A percentile compares a stretch with the other conserved stretches of the same genome.
These are phyloP conservation scores for Camelus bactrianus DNA, from an alignment of 2,113 vertebrate genomes.

Conservation along the genomic window DNA sequence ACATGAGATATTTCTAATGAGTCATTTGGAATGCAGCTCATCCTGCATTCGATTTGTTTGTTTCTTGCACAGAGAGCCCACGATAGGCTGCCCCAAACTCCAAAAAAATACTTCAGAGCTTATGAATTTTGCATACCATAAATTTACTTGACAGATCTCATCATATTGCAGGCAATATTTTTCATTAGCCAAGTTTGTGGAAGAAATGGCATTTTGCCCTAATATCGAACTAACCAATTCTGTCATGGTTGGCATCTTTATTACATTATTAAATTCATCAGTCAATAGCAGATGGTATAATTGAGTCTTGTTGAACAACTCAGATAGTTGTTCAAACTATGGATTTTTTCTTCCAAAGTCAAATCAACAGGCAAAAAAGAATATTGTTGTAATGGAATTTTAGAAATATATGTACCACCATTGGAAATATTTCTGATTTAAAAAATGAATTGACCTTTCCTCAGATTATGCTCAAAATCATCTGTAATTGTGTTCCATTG, in stretches of 20 bases:
- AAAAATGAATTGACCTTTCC: slow-evolving; percentile 72
- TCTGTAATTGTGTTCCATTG: slow-evolving; percentile 54
- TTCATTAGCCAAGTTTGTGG: slow-evolving; percentile 79
- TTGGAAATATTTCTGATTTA: slow-evolving; percentile 66
- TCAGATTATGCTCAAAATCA: slow-evolving; percentile 66
- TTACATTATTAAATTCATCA: slow-evolving; percentile 82
- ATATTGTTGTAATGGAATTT: slow-evolving; percentile 79
- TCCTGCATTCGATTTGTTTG: not conserved
- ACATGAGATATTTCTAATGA: slow-evolving; percentile 37
- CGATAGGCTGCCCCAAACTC: not conserved
- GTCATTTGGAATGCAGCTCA: not conserved
- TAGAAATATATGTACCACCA: slow-evolving; percentile 65
- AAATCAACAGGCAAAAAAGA: slow-evolving; percentile 76
- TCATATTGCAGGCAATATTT: slow-evolving; percentile 80
- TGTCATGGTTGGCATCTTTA: slow-evolving; percentile 83
- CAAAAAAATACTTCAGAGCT: slow-evolving; percentile 65
- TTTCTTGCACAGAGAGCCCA: slow-evolving; percentile 9
- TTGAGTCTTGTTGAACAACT: slow-evolving; percentile 75
- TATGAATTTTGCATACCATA: slow-evolving; percentile 31
- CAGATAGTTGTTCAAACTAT: slow-evolving; percentile 77
- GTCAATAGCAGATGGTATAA: slow-evolving; percentile 80
- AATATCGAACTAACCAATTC: slow-evolving; percentile 83
- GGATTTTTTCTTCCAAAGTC: slow-evolving; percentile 79
- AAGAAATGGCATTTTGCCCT: slow-evolving; percentile 81
- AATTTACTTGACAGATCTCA: slow-evolving; percentile 77